A percentile compares a stretch with the other conserved stretches of the same genome.
These are phyloP conservation scores for Dolichomitus sp. DNA, from an alignment of 2,888 invertebrate genomes.

Conservation along the genomic window DNA sequence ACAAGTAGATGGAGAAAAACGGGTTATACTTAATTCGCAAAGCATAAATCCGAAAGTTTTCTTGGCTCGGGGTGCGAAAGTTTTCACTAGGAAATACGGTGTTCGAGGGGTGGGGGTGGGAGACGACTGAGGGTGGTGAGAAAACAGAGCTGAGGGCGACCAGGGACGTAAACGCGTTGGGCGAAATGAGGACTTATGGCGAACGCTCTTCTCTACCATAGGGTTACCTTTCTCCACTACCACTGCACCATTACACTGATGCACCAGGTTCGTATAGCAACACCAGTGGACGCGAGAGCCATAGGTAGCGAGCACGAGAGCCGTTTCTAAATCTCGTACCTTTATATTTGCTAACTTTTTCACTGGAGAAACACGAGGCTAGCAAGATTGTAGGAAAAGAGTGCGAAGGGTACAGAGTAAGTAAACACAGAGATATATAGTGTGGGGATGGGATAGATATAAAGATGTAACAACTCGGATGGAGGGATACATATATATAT, in stretches of 20 bases:
- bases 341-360: conserved; percentile 67
- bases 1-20: conserved; percentile 63
- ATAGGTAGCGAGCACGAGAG: conserved; percentile 13
- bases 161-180: conserved; percentile 62
- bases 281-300: conserved; percentile 15
- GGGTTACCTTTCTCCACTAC: conserved; percentile 1
- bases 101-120: conserved; percentile 71
- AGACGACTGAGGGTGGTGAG: conserved; percentile 28
- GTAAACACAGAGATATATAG: conserved; percentile 58
- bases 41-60: conserved; percentile 77
- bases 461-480: conserved; percentile 32
- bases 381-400: conserved; percentile 19
- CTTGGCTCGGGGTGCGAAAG: conserved; percentile 82
- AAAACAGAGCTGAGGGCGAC: conserved; percentile 42
- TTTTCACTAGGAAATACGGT: conserved; percentile 83
- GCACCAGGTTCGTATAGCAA: conserved; percentile 7
- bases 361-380: conserved; percentile 27
- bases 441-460: conserved; percentile 28
- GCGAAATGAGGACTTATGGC: conserved; percentile 71
- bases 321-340: conserved; percentile 59
- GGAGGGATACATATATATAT: conserved; percentile 1
- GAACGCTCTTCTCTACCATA: conserved; percentile 22
- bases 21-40: conserved; percentile 76
- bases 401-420: conserved; percentile 33
- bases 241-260: neutral